Evolutionary conservation across 2,797 vertebrate species (phyloP).

Genomic region (Chloroceryle inda): DNA sequence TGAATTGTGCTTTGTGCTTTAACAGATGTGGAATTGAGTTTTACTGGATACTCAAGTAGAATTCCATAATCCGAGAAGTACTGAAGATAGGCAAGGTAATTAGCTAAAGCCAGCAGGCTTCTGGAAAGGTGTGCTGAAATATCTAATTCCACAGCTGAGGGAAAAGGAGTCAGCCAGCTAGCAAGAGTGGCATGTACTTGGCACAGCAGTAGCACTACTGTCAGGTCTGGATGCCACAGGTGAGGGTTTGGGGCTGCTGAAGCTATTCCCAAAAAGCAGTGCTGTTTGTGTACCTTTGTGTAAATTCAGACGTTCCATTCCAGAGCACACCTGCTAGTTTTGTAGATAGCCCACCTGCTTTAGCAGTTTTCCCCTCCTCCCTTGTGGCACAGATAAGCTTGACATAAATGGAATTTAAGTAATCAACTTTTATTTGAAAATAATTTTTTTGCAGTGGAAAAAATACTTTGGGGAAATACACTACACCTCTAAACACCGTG

Average conservation of each 20-base stretch:
- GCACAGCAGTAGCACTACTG: not conserved
- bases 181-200: fast-evolving
- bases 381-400: not conserved
- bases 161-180: not conserved
- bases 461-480: not conserved
- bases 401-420: not conserved
- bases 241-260: not conserved
- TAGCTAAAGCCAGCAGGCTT: not conserved
- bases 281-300: not conserved
- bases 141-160: not conserved
- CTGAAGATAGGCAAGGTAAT: not conserved
- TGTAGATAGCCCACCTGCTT: not conserved
- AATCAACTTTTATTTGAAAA: not conserved
- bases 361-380: not conserved
- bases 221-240: not conserved
- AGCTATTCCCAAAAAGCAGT: not conserved
- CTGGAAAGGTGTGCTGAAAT: not conserved
- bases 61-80: not conserved
- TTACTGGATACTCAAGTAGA: not conserved
- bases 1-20: not conserved
- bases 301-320: not conserved
- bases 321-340: not conserved
- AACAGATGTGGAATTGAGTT: not conserved
- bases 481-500: not conserved
- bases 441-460: not conserved